A percentile compares a stretch with the other conserved stretches of the same genome.
Evolutionary conservation across 1,140 invertebrate genomes (phyloP).

Genomic region (Geopemphigus sp.): DNA sequence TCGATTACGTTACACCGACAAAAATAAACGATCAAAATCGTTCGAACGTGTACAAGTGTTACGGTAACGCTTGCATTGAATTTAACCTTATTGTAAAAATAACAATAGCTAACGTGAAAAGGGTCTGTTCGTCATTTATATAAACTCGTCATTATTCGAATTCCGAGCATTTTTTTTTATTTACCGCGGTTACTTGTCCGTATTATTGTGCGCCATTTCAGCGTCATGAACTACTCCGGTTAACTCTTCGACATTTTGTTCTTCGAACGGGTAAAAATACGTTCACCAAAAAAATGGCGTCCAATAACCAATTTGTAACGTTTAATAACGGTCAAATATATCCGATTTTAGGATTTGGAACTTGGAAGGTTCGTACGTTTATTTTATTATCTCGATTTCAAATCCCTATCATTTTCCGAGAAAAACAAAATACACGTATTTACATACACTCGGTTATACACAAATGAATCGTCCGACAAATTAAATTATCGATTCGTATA

Average conservation of each 20-base stretch:
- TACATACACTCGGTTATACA: too few species aligned
- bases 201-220: neutral
- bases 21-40: neutral
- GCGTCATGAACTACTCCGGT: too few species aligned
- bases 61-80: neutral
- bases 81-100: neutral
- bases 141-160: neutral
- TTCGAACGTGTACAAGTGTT: too few species aligned
- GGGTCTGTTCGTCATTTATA: too few species aligned
- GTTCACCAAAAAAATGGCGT: conserved; percentile 10
- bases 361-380: conserved; percentile 49
- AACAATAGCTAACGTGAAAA: conserved; percentile 7
- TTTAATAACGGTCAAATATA: conserved; percentile 51
- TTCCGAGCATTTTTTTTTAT: neutral
- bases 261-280: too few species aligned
- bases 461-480: too few species aligned
- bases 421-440: too few species aligned
- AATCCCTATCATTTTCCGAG: neutral
- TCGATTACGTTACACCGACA: too few species aligned
- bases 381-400: neutral
- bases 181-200: neutral
- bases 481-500: too few species aligned
- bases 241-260: neutral
- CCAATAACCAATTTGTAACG: conserved; percentile 47
- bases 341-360: conserved; percentile 51